These are phyloP conservation scores for Heterocephalus glaber DNA, from an alignment of 2,113 vertebrate genomes.

Conservation along the genomic window DNA sequence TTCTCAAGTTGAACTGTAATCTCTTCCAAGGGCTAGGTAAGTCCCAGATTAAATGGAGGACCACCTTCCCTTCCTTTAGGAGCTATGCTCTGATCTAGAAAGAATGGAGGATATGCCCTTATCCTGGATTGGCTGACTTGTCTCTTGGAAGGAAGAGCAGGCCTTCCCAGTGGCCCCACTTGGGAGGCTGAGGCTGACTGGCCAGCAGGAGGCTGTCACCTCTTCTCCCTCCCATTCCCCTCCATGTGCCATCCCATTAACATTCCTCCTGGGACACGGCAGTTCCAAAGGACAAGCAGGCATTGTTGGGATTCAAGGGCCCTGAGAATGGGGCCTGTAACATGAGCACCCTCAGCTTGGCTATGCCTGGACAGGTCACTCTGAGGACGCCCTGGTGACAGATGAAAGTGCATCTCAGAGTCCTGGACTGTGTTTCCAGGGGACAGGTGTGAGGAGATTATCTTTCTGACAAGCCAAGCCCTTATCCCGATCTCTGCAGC, in stretches of 20 bases:
- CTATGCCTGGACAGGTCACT: constrained; percentile 50
- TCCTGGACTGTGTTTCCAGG: constrained; percentile 65
- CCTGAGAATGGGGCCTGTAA: constrained; percentile 73
- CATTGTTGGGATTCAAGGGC: constrained; percentile 70
- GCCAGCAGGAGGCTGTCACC: not conserved
- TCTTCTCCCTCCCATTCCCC: constrained; percentile 21
- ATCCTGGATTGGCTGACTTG: not conserved
- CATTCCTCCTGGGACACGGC: constrained; percentile 77
- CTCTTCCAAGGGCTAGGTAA: not conserved
- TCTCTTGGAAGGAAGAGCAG: not conserved
- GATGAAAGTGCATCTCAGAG: constrained; percentile 79
- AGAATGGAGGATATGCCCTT: not conserved
- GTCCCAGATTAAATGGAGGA: not conserved
- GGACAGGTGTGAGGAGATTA: constrained; percentile 86
- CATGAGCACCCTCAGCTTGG: constrained; percentile 74
- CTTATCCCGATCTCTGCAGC: constrained; percentile 72
- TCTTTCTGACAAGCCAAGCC: constrained; percentile 75
- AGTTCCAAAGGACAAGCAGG: constrained; percentile 79
- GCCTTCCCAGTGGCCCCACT: not conserved
- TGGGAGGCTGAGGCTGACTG: not conserved
- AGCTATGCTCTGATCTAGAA: not conserved
- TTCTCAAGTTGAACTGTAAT: not conserved
- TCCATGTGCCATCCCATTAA: constrained; percentile 78
- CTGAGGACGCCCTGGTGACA: constrained; percentile 79
- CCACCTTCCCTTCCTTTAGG: not conserved